A percentile compares a stretch with the other conserved stretches of the same genome.
Evolutionary conservation across 2,797 vertebrate genomes (phyloP).

Genomic region (Sciaenops ocellatus): DNA sequence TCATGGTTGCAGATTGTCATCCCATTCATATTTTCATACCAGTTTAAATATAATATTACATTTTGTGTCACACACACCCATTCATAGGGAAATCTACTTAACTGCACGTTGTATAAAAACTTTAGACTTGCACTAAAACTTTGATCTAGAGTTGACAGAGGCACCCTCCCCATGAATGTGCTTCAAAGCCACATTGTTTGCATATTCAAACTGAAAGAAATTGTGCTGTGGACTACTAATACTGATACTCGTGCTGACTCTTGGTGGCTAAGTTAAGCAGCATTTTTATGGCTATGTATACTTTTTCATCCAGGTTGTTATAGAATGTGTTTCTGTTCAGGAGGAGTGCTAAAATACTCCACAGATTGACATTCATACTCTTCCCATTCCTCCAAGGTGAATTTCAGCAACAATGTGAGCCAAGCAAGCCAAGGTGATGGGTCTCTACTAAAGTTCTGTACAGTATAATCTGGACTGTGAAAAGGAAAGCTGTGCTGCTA

Average conservation of each 20-base stretch:
- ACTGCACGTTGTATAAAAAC: neutral
- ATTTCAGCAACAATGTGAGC: too few relatives aligned
- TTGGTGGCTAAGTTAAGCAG: too few relatives aligned
- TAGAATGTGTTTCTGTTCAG: neutral
- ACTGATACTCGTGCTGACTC: too few relatives aligned
- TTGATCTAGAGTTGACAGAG: neutral
- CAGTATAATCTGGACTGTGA: rapidly evolving
- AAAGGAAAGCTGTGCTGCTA: slow-evolving; percentile 20
- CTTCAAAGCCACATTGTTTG: slow-evolving; percentile 17
- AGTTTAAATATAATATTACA: neutral
- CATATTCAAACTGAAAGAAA: slow-evolving; percentile 8
- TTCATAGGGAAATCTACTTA: neutral
- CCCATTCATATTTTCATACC: neutral
- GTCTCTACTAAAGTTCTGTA: slow-evolving; percentile 33
- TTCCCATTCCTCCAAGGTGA: slow-evolving; percentile 6
- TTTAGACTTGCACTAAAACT: neutral
- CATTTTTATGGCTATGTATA: too few relatives aligned
- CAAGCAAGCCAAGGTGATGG: neutral
- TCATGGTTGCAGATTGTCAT: neutral
- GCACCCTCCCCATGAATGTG: neutral
- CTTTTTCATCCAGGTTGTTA: too few relatives aligned
- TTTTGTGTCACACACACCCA: neutral
- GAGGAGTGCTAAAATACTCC: neutral
- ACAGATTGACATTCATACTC: neutral
- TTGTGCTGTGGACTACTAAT: too few relatives aligned